Conservation (phyloP, 2,888 invertebrate species). For the Zhuqinia jingwanae region DNA sequence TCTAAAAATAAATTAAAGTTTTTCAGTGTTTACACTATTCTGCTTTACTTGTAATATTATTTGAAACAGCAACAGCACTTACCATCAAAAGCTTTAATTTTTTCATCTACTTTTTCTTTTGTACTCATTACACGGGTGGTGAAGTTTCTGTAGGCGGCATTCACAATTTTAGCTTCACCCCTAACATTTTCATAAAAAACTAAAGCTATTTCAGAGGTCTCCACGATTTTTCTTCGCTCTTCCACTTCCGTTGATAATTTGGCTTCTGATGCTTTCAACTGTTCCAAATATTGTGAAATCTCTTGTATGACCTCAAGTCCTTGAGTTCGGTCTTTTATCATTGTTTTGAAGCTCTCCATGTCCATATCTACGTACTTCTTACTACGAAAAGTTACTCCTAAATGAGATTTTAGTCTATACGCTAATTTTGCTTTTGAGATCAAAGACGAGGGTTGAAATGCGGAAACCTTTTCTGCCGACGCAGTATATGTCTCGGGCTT, state of each 20-base stretch:
- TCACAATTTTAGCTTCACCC: conserved; percentile 78
- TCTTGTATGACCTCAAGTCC: conserved; percentile 78
- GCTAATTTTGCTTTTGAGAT: conserved; percentile 77
- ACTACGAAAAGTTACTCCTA: conserved; percentile 77
- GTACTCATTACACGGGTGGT: conserved; percentile 92
- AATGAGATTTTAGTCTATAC: conserved; percentile 77
- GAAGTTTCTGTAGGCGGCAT: conserved; percentile 93
- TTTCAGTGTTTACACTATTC: neutral
- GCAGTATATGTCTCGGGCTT: conserved; percentile 79
- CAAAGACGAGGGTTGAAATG: conserved; percentile 76
- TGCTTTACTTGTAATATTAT: too few relatives aligned
- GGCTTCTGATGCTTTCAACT: conserved; percentile 74
- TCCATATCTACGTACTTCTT: conserved; percentile 78
- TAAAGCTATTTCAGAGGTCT: conserved; percentile 77
- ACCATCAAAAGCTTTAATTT: conserved; percentile 86
- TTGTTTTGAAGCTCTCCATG: conserved; percentile 74
- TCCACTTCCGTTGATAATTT: conserved; percentile 78
- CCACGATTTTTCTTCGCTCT: conserved; percentile 77
- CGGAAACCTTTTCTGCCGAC: conserved; percentile 76
- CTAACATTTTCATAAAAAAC: conserved; percentile 79
- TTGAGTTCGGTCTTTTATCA: conserved; percentile 78
- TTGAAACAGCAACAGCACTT: too few relatives aligned
- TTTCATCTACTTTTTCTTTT: conserved; percentile 92
- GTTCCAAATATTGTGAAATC: conserved; percentile 75
- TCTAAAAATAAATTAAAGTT: conserved; percentile 70